Evolutionary conservation across 2,113 vertebrate genomes (phyloP), one percentile per base, ranked within the genome.

Genomic region (Seriola rivoliana): DNA sequence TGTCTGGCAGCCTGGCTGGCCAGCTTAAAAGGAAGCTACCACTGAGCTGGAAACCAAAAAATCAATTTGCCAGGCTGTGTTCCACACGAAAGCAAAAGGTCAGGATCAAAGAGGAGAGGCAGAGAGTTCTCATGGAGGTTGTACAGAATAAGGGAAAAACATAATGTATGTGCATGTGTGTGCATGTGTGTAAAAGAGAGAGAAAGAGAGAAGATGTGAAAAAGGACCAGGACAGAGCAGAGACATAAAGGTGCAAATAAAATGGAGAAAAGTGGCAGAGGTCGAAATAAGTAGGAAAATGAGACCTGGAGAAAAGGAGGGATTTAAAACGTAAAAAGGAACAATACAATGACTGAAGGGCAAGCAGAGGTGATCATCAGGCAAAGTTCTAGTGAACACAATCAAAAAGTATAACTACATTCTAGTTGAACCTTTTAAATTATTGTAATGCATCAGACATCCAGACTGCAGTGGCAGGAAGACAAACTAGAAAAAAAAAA

Each of bases 21-120:
- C 69, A 66, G 85, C 72, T 88, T 75, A 65, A 78, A 84, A 68
- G 55, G 34, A 75, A 82, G 54, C 59, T 71, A 74, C 65, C 48
- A 44, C 71, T 84, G 74, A 80, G 79, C 65, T 80, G 74, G 65
- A 90, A 92, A 88, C 76, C 65, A 90, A 81, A 78, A 90, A 93
- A 93, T 92, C 86, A 70, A 88, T 92, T 90, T 89, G 81, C 42
- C 34, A 50, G 74, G 75, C 66, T 59, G 34, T 72, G 79, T 71
- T 88, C 32, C 29, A 71, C 8, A 11, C 40, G 44, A 32, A 74
- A 82, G 87, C 60, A 80, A 88, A 90, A 85, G 85, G 87, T 90
- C 83, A 79, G 71, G 58, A 80, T 88, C 60, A 92, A 75, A 85
- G 82, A 64, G 57, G 42, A 79, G 52, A 46, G 23, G 54, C 8